Evolutionary conservation across 2,797 vertebrate genomes (phyloP).

Genomic region (Artibeus jamaicensis): DNA sequence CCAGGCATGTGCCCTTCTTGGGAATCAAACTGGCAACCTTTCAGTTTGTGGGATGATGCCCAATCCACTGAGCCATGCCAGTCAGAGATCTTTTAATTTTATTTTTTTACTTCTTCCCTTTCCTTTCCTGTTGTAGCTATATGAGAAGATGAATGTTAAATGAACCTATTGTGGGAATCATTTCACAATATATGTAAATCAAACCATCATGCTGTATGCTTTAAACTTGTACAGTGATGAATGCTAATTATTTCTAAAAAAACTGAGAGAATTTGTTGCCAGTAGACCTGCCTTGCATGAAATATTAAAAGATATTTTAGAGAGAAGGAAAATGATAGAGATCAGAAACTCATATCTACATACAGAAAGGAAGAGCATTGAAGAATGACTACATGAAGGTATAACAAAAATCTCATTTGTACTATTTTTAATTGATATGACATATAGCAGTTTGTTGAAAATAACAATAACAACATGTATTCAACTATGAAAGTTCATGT

Average conservation of each 20-base stretch:
- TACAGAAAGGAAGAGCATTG: neutral
- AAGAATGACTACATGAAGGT: neutral
- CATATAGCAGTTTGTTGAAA: neutral
- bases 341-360: neutral
- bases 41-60: too few relatives aligned
- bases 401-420: neutral
- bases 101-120: neutral
- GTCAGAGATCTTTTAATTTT: too few relatives aligned
- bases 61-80: too few relatives aligned
- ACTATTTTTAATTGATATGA: too few relatives aligned
- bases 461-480: neutral
- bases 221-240: neutral
- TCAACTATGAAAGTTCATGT: neutral
- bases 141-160: neutral
- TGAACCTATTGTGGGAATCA: neutral
- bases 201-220: neutral
- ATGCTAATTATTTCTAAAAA: neutral
- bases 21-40: too few relatives aligned
- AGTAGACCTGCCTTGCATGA: neutral
- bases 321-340: neutral
- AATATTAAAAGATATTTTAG: neutral
- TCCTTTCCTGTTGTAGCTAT: neutral
- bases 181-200: neutral
- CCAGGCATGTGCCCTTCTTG: too few relatives aligned
- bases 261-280: neutral